Conservation (phyloP, 2,797 vertebrate species). For the Cuniculus paca region DNA sequence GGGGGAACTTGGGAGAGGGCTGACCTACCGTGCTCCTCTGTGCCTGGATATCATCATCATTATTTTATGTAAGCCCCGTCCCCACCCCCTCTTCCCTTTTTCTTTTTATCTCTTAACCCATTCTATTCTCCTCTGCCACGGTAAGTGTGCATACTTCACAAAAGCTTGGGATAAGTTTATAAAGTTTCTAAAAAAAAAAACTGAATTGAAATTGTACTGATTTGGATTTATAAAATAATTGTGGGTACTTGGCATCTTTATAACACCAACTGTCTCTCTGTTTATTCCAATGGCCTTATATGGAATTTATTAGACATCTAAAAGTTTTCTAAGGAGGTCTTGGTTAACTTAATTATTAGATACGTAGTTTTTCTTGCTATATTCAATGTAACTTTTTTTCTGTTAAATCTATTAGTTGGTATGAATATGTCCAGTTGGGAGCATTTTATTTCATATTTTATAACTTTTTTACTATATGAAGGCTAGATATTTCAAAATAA, state of each 20-base stretch:
- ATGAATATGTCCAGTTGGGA: not conserved
- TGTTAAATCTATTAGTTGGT: slow-evolving; percentile 36
- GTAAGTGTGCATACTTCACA: not conserved
- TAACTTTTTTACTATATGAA: not conserved
- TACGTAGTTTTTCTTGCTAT: not conserved
- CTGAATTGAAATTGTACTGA: not conserved
- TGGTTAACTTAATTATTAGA: slow-evolving; percentile 38
- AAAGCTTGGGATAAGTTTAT: not conserved
- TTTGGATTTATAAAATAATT: slow-evolving; percentile 57
- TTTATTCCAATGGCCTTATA: not conserved
- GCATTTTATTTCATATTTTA: slow-evolving; percentile 39
- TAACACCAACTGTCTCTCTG: slow-evolving; percentile 2
- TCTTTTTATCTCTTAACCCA: not conserved
- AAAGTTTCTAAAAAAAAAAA: slow-evolving; percentile 6
- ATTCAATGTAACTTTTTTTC: slow-evolving; percentile 24
- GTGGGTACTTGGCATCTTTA: not conserved
- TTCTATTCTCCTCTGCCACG: not conserved
- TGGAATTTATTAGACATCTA: not conserved
- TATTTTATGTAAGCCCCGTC: not conserved
- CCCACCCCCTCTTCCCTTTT: fast-evolving
- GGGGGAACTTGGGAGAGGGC: not conserved
- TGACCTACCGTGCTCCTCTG: not conserved
- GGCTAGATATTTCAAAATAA: slow-evolving; percentile 17
- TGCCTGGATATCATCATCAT: not conserved
- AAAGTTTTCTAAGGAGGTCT: slow-evolving; percentile 18